phyloP scores from a whole-genome alignment of 2,113 vertebrate species.

The Nerophis lumbriciformis region DNA sequence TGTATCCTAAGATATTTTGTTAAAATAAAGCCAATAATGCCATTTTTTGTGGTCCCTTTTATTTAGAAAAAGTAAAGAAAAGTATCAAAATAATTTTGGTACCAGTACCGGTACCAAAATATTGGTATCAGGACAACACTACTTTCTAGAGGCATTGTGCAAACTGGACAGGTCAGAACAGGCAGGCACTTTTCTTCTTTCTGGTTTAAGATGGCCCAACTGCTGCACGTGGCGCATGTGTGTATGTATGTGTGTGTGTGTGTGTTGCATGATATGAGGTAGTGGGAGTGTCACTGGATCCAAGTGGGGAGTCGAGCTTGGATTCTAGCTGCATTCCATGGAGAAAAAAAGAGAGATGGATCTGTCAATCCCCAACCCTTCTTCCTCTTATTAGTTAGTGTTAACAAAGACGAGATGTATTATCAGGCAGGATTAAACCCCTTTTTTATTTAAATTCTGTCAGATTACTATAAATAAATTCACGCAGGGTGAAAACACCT shows the following conservation, averaged over 20 bases:
- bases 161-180: constrained; percentile 30
- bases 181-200: constrained; percentile 14
- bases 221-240: not conserved
- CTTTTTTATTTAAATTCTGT: not conserved
- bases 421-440: not conserved
- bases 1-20: too few species aligned
- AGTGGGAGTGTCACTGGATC: constrained; percentile 50
- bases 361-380: constrained; percentile 42
- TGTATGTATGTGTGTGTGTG: constrained; percentile 13
- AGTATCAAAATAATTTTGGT: too few species aligned
- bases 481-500: not conserved
- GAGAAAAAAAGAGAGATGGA: constrained; percentile 47
- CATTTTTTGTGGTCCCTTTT: too few species aligned
- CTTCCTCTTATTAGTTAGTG: not conserved
- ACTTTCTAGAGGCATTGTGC: not conserved
- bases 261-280: constrained; percentile 32
- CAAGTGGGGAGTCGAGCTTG: constrained; percentile 46
- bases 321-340: constrained; percentile 62
- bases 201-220: constrained; percentile 37
- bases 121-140: too few species aligned
- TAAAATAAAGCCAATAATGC: too few species aligned
- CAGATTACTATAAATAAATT: not conserved
- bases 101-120: too few species aligned
- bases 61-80: too few species aligned
- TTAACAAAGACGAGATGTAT: too few species aligned